Conservation (phyloP, 2,113 vertebrate species). For the Python bivittatus region DNA sequence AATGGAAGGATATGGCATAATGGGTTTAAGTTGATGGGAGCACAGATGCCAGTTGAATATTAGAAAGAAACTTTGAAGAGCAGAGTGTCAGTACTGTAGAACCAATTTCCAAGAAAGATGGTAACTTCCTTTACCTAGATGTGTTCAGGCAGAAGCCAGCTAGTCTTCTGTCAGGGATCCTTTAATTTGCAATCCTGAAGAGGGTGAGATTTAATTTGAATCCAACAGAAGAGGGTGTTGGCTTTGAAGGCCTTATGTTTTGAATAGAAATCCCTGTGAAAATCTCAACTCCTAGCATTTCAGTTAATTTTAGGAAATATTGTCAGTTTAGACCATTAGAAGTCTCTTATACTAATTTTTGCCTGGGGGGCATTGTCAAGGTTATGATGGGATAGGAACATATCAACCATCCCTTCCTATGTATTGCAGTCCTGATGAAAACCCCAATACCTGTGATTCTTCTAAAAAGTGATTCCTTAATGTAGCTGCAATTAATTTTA, state of each 20-base stretch:
- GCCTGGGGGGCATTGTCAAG: background rate
- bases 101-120: background rate
- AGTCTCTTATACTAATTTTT: background rate
- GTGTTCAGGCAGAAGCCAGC: background rate
- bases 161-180: background rate
- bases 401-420: background rate
- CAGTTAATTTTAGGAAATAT: background rate
- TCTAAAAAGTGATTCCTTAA: background rate
- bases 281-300: background rate
- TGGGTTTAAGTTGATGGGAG: background rate
- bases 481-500: background rate
- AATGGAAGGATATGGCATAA: background rate
- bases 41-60: background rate
- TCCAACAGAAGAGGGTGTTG: background rate
- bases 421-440: background rate
- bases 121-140: background rate
- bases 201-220: no score
- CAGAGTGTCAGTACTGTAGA: background rate
- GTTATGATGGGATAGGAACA: background rate
- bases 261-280: background rate
- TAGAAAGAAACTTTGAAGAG: background rate
- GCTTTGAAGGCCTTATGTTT: background rate
- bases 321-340: background rate
- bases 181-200: background rate
- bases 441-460: background rate